Base-by-base conservation (phyloP, 2,113 vertebrate genomes). In the Anoura caudifer region DNA sequence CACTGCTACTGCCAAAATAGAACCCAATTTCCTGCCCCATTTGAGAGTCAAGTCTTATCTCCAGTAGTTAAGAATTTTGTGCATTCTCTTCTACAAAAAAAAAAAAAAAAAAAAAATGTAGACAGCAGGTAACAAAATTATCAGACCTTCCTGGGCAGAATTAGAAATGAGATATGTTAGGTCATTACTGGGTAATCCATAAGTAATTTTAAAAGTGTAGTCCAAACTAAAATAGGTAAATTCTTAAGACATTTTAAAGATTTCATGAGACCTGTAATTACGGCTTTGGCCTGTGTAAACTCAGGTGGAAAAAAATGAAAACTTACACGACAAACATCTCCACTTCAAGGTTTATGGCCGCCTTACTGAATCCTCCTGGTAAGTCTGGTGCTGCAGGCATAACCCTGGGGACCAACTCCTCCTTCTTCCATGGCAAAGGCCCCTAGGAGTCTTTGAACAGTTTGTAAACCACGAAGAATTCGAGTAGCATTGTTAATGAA, bases 201-300 rank as follows among this genome's bases (percentile, higher is more conserved):
- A 94, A 96, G 59, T 82, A 77, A 96, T 89, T 96, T 95, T 56
- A 95, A 83, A 92, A 95, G 67, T 92, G 88, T 26, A 63, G 77
- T 82, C 38, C 76, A 82, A 91, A 96, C 92, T 56, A 81, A 96
- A 94, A 83, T 41, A 91, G 22, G 47, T 63, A 87, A 95, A 92
- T 47, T 43, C 61, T 94, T 87, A 70, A 54, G 56, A 80, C 82
- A 88, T 79, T 52, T 87, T 75, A 45, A 72, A 87, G 43, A 38
- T 75, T 17, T 63, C 87, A 22, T 63, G 86, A 89, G 54, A 41
- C 72, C 67, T 47, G 4, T 69, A 69, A 65, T 67, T n/a, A n/a
- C n/a, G 73, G 26, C 75, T 91, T 87, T 65, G 91, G 38, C 65
- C 70, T 84, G 22, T 90, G 76, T 81, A 94, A 95, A 91, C 3